These are phyloP conservation scores for Lagria hirta DNA, from an alignment of 2,888 invertebrate species.

Conservation along the genomic window DNA sequence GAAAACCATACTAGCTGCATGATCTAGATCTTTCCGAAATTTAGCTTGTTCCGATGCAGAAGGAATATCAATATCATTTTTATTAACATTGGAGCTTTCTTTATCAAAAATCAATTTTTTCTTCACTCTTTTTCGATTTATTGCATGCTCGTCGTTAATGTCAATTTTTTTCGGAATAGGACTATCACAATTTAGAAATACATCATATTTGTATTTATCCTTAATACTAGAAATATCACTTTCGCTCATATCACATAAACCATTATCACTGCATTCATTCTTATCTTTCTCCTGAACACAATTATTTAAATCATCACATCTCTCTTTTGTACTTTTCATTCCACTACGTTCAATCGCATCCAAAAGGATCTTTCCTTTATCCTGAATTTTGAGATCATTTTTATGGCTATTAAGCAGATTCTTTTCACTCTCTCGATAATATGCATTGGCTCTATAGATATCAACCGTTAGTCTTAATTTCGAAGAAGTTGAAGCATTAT, in stretches of 20 bases:
- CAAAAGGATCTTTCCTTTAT: slow-evolving; percentile 49
- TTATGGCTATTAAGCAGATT: slow-evolving; percentile 49
- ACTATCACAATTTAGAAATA: slow-evolving; percentile 53
- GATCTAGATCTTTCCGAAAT: slow-evolving; percentile 73
- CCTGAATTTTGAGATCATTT: slow-evolving; percentile 47
- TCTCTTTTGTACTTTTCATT: slow-evolving; percentile 34
- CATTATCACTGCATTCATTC: slow-evolving; percentile 48
- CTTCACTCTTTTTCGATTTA: slow-evolving; percentile 35
- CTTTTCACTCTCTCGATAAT: slow-evolving; percentile 37
- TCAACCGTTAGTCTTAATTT: slow-evolving; percentile 37
- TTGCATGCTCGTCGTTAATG: slow-evolving; percentile 35
- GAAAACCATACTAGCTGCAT: slow-evolving; percentile 81
- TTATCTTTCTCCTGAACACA: slow-evolving; percentile 30
- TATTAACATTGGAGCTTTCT: slow-evolving; percentile 10
- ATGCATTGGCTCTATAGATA: slow-evolving; percentile 33
- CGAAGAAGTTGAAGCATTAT: slow-evolving; percentile 43
- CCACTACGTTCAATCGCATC: slow-evolving; percentile 52
- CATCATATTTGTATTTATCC: slow-evolving; percentile 46
- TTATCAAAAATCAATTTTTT: slow-evolving; percentile 48
- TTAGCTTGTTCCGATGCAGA: slow-evolving; percentile 70
- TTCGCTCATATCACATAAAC: slow-evolving; percentile 49
- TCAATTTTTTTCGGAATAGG: slow-evolving; percentile 38
- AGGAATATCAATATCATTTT: slow-evolving; percentile 58
- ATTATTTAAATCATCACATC: slow-evolving; percentile 26
- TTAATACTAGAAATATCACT: slow-evolving; percentile 54